phyloP scores from a whole-genome alignment of 2,888 invertebrate species.

The Augochlorella aurata region DNA sequence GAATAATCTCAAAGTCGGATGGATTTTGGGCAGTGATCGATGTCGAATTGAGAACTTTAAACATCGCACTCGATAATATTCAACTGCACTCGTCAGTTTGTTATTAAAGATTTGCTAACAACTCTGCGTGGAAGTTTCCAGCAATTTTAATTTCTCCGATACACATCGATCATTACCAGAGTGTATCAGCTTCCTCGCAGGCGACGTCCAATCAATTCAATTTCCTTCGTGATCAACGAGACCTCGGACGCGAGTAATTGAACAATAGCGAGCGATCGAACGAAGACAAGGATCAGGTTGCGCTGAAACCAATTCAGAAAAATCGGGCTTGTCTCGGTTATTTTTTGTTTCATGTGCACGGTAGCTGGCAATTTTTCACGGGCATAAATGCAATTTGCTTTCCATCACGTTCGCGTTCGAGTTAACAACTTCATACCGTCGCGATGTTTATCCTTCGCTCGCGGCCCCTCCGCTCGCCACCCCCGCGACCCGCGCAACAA shows the following conservation, averaged over 20 bases:
- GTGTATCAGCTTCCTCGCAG: too few relatives aligned
- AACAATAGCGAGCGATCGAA: not conserved
- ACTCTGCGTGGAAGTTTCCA: too few relatives aligned
- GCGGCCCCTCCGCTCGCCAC: not conserved
- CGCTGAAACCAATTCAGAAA: not conserved
- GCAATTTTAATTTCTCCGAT: too few relatives aligned
- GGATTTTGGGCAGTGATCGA: too few relatives aligned
- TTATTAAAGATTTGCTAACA: too few relatives aligned
- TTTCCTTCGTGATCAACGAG: not conserved
- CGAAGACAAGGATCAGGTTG: not conserved
- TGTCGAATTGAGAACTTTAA: too few relatives aligned
- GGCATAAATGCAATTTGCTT: constrained; percentile 36
- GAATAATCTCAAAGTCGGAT: too few relatives aligned
- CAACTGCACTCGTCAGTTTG: too few relatives aligned
- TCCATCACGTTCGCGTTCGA: constrained; percentile 42
- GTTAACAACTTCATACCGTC: constrained; percentile 37
- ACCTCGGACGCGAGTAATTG: not conserved
- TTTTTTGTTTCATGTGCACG: not conserved
- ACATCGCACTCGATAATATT: too few relatives aligned
- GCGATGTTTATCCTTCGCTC: constrained; percentile 31
- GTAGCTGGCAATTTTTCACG: constrained; percentile 28
- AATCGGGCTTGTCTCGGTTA: not conserved
- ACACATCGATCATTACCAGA: too few relatives aligned
- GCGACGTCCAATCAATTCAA: not conserved
- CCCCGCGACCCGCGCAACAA: constrained; percentile 17